Evolutionary conservation across 2,797 vertebrate genomes (phyloP), one percentile per base, ranked within the genome.

Genomic region (Petrocephalus schoutedeni): DNA sequence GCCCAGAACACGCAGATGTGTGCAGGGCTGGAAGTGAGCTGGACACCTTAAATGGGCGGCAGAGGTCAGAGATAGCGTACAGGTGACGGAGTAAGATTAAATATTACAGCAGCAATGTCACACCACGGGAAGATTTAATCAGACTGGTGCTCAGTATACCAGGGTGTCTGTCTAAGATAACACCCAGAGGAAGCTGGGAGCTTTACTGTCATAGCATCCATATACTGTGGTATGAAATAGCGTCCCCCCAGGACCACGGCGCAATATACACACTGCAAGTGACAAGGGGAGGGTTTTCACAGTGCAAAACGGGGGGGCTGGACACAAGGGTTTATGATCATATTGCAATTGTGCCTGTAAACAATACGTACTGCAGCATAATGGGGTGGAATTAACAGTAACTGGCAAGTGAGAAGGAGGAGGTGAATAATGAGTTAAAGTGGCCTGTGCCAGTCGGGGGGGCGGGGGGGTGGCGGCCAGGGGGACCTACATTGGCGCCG

Each of bases 401-500:
- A 45, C 41, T 45, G 41, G 41, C 41, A 45, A 45, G 41, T 45
- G 4, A 71, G 10, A 71, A 71, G 64, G 14, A 67, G 28, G 1
- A 67, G 12, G 23, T 67, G 28, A 45, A 45, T 45, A 14, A 67
- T 67, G 12, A 67, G 28, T 71, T 71, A 71, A 32, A 32, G 1
- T 36, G 28, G 32, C 4, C 64, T 32, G 64, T 71, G 64, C 28
- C 64, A 71, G 9, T 67, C 32, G 64, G 28, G 28, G 61, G 9
- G 61, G 64, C 3, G 64, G 4, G 4, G 58, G 19, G 58, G 16
- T 8, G 74, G 80, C n/a, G 80, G 41, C n/a, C 21, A 10, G n/a
- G 16, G 59, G 74, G 87, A 93, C 89, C 0, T 95, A 99, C 98
- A 93, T 99, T 97, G 87, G 98, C 97, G 45, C 98, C 98, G 3